These are phyloP conservation scores for Ammospiza caudacuta DNA, from an alignment of 2,113 vertebrate species.

Conservation along the genomic window DNA sequence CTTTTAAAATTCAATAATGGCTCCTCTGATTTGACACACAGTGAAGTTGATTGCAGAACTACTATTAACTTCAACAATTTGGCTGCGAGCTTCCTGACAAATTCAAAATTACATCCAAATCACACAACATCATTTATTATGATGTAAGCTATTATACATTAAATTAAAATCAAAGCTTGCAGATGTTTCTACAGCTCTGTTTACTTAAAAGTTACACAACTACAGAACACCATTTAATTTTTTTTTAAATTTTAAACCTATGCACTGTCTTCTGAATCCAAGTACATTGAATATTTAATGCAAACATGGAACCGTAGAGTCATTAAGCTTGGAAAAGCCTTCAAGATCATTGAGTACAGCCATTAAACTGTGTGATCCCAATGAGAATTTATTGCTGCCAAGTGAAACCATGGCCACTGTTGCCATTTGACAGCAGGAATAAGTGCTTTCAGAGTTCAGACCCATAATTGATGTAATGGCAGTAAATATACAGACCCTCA, in stretches of 20 bases:
- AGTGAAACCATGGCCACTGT: not conserved
- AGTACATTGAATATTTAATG: not conserved
- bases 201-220: conserved; percentile 2
- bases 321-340: not conserved
- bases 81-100: conserved; percentile 15
- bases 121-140: conserved; percentile 23
- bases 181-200: conserved; percentile 7
- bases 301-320: not conserved
- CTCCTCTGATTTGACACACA: conserved; percentile 15
- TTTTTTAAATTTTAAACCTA: not conserved
- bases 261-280: not conserved
- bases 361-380: not conserved
- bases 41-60: conserved; percentile 28
- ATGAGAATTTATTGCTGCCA: not conserved
- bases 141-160: conserved; percentile 13
- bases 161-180: conserved; percentile 53
- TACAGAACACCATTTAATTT: not conserved
- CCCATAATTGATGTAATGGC: rapidly evolving
- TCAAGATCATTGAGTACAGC: not conserved
- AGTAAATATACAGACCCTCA: rapidly evolving
- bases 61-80: conserved; percentile 45
- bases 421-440: not conserved
- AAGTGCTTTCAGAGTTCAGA: not conserved
- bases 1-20: conserved; percentile 55
- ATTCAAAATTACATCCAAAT: conserved; percentile 45